Evolutionary conservation across 2,113 vertebrate species (phyloP).

Genomic region (Hiodon tergisus): DNA sequence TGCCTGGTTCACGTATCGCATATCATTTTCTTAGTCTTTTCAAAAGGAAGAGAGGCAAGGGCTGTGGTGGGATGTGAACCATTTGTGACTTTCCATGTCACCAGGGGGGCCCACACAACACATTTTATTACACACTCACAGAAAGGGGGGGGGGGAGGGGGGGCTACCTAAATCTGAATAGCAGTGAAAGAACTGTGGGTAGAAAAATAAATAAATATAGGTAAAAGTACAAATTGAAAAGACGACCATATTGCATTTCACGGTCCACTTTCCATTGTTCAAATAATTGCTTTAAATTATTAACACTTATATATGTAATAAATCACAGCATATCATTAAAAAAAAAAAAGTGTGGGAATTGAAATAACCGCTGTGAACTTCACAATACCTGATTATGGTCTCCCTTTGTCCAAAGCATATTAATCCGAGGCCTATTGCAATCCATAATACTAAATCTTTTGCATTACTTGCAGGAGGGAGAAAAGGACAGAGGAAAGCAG

Average conservation of each 20-base stretch:
- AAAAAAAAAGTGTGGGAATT: constrained; percentile 49
- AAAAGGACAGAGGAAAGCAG: constrained; percentile 3
- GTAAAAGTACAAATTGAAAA: not conserved
- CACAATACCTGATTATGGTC: constrained; percentile 51
- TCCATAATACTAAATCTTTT: constrained; percentile 25
- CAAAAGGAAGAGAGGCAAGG: not conserved
- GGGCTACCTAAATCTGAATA: not conserved
- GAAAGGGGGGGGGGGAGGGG: too few relatives aligned
- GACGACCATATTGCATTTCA: not conserved
- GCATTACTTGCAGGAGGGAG: not conserved
- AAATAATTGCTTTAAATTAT: constrained; percentile 36
- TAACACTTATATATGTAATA: constrained; percentile 72
- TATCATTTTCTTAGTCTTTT: not conserved
- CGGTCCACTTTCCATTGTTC: constrained; percentile 36
- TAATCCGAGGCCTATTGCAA: constrained; percentile 11
- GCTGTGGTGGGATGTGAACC: not conserved
- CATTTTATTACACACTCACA: too few relatives aligned
- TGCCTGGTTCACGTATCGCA: not conserved
- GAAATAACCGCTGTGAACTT: constrained; percentile 58
- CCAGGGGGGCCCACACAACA: not conserved
- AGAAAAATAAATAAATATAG: not conserved
- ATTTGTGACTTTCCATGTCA: not conserved
- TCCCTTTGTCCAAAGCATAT: constrained; percentile 35
- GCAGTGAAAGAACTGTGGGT: not conserved
- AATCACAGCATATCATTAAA: constrained; percentile 70